Evolutionary conservation across 2,888 invertebrate genomes (phyloP).

Genomic region (Agapostemon virescens): DNA sequence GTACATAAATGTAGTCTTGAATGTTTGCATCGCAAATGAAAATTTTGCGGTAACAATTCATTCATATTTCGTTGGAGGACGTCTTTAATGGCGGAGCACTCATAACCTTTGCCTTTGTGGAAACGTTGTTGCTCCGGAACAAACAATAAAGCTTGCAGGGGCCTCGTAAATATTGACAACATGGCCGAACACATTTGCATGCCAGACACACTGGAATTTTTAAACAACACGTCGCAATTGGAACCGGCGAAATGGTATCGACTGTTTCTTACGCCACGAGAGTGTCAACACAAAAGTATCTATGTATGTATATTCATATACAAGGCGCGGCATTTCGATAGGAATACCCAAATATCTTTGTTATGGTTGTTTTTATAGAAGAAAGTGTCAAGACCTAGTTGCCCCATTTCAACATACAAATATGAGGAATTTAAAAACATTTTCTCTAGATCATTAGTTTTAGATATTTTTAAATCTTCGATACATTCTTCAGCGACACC

Average conservation of each 20-base stretch:
- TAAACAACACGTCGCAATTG: slow-evolving; percentile 6
- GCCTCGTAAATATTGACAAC: slow-evolving; percentile 21
- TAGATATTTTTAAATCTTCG: background rate
- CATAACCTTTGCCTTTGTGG: slow-evolving; percentile 15
- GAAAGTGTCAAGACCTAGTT: background rate
- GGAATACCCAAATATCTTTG: background rate
- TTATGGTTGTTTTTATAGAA: background rate
- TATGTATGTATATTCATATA: background rate
- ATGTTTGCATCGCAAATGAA: background rate
- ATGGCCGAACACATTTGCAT: slow-evolving; percentile 8
- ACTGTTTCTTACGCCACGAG: background rate
- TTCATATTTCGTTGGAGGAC: background rate
- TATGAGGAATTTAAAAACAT: too few relatives aligned
- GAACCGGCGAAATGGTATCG: slow-evolving; percentile 3
- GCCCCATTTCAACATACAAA: too few relatives aligned
- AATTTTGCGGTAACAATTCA: background rate
- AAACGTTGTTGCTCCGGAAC: slow-evolving; percentile 8
- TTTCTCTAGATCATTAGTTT: background rate
- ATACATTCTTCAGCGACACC: too few relatives aligned
- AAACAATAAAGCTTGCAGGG: slow-evolving; percentile 10
- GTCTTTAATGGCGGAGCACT: background rate
- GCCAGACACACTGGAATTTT: slow-evolving; percentile 14
- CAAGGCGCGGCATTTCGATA: background rate
- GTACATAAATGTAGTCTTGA: background rate
- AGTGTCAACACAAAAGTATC: background rate